phyloP scores from a whole-genome alignment of 2,113 vertebrate genomes.

The Astatotilapia flaviijosephi region DNA sequence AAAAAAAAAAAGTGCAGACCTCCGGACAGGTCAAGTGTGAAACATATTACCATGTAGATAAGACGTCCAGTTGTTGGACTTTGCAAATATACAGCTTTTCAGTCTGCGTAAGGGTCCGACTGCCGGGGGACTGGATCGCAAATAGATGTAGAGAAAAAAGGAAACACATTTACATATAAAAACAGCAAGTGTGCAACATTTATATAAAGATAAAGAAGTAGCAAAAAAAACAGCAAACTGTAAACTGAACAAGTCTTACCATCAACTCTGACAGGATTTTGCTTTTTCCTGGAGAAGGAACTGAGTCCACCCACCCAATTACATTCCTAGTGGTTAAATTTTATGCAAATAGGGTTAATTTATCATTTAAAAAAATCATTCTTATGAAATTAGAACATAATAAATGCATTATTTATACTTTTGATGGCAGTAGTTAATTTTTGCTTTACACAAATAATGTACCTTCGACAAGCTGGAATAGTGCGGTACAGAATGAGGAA shows the following conservation, averaged over 20 bases:
- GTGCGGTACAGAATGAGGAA: constrained; percentile 43
- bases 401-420: not conserved
- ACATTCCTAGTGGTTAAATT: constrained; percentile 14
- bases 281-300: constrained; percentile 64
- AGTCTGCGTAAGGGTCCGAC: not conserved
- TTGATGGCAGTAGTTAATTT: not conserved
- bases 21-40: not conserved
- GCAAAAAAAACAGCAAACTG: not conserved
- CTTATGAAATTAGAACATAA: not conserved
- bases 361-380: not conserved
- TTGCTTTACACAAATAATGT: not conserved
- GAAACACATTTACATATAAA: not conserved
- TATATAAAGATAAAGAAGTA: not conserved
- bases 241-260: constrained; percentile 16
- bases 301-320: constrained; percentile 38
- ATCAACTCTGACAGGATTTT: constrained; percentile 48
- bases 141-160: not conserved
- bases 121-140: constrained; percentile 1
- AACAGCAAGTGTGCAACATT: not conserved
- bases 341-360: not conserved
- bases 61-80: constrained; percentile 3
- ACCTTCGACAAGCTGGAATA: constrained; percentile 59
- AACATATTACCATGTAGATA: constrained; percentile 23
- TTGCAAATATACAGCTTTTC: constrained; percentile 14
- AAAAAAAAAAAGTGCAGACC: too few relatives aligned